phyloP scores from a whole-genome alignment of 2,888 invertebrate genomes.

The Catocala fraxini region DNA sequence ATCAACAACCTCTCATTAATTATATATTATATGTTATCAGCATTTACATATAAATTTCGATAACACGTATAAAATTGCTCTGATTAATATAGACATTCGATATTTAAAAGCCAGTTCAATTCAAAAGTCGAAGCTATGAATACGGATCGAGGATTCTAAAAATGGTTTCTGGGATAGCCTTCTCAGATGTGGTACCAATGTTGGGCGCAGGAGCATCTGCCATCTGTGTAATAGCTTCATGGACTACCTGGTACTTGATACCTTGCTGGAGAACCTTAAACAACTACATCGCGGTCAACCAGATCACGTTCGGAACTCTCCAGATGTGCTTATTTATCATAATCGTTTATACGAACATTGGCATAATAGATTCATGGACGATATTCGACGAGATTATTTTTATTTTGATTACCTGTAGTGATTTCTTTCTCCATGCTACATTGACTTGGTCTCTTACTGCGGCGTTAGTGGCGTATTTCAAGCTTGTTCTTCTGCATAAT shows the following conservation, averaged over 20 bases:
- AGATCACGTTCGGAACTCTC: conserved; percentile 44
- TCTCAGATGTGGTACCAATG: too few species aligned
- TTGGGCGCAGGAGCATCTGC: too few species aligned
- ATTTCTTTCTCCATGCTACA: conserved; percentile 20
- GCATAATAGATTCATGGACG: too few species aligned
- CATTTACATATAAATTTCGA: too few species aligned
- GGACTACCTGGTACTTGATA: conserved; percentile 47
- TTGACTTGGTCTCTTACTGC: conserved; percentile 44
- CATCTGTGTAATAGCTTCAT: conserved; percentile 24
- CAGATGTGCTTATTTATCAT: conserved; percentile 22
- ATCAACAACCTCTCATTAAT: too few species aligned
- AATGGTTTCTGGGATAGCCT: too few species aligned
- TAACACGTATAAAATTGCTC: too few species aligned
- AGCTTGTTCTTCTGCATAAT: conserved; percentile 38
- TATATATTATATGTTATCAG: too few species aligned
- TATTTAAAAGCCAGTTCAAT: too few species aligned
- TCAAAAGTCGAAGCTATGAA: too few species aligned
- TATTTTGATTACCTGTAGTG: not conserved
- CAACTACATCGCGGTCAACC: conserved; percentile 47
- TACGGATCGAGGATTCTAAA: too few species aligned
- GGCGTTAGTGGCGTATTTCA: conserved; percentile 43
- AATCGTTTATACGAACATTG: not conserved
- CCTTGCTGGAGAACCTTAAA: conserved; percentile 53
- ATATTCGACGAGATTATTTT: not conserved
- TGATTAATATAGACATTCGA: too few species aligned